Conservation (phyloP, 2,113 vertebrate genomes). For the Shinisaurus crocodilurus region DNA sequence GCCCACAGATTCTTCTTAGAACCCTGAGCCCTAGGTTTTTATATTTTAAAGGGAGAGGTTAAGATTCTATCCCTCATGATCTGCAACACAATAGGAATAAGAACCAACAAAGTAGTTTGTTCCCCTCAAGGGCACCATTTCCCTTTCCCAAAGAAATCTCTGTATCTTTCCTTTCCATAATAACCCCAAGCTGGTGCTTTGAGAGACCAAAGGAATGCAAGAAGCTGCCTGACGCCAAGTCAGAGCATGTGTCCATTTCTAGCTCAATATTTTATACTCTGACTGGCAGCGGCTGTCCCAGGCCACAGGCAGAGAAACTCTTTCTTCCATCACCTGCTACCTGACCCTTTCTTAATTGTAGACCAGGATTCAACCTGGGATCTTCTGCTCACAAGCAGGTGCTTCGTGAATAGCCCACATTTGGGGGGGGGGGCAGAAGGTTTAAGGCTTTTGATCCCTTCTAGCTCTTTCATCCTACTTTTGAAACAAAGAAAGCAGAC, state of each 20-base stretch:
- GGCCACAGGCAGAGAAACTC: not conserved
- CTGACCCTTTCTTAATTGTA: not conserved
- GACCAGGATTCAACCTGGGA: too few relatives aligned
- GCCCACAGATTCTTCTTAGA: not conserved
- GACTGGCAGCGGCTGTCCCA: too few relatives aligned
- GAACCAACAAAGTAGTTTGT: not conserved
- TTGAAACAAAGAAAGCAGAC: not conserved
- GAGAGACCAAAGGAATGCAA: not conserved
- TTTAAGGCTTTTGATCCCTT: not conserved
- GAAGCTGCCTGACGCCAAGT: too few relatives aligned
- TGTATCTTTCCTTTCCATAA: not conserved
- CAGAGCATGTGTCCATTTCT: too few relatives aligned
- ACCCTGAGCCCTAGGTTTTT: not conserved
- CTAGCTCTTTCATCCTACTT: not conserved
- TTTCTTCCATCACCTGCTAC: not conserved
- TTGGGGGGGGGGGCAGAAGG: too few relatives aligned
- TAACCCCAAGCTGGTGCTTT: not conserved
- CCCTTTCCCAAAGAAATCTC: not conserved
- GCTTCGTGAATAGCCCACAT: not conserved
- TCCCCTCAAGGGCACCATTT: not conserved
- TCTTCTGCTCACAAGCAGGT: not conserved
- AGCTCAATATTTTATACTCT: too few relatives aligned
- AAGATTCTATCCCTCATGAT: not conserved
- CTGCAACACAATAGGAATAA: not conserved
- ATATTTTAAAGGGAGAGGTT: not conserved